Base-by-base conservation (phyloP, 2,797 vertebrate genomes). In the Mormyrus hasselquistii region DNA sequence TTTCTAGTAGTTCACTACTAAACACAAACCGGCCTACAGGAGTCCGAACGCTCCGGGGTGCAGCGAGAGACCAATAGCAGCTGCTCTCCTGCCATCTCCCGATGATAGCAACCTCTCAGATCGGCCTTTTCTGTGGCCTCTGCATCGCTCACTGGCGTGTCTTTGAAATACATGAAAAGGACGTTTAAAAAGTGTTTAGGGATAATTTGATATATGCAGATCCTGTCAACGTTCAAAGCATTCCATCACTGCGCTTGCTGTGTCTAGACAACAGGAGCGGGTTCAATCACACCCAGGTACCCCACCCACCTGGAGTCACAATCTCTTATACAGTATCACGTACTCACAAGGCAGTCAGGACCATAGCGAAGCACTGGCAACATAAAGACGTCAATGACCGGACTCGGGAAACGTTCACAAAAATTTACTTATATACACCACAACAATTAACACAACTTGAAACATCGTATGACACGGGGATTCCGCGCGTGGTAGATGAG, bases 41-140 rank as follows among this genome's bases (percentile, higher is more conserved):
- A 93, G 76, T 53, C 2, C 86, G 92, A 92, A 90, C 90, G 90
- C 8, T 8, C 10, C 3, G 2, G 16, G n/a, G 2, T 93, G 89
- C 93, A 94, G 93, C 96, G 95, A 95, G 96, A 96, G 96, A 95
- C 89, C 89, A 92, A 93, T 92, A 89, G 95, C 96, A 96, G 95
- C 96, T 96, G 96, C 95, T 91, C 55, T 91, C 91, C 91, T 84
- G 90, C 92, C 90, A 79, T 89, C 92, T 93, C 92, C 88, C 93
- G 96, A 95, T 96, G 96, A 96, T 90, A 91, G 92, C 90, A 88
- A 59, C 84, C n/a, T 93, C 89, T 85, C 89, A 52, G 83, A 86
- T 89, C 85, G 84, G 22, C 38, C 29, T 88, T 90, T 38, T 44
- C 34, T 82, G 38, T 19, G 34, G 16, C 6, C 16, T 44, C 19